These are phyloP conservation scores for Drosophila prosaltans DNA, from an alignment of 1,140 invertebrate genomes.

Conservation along the genomic window DNA sequence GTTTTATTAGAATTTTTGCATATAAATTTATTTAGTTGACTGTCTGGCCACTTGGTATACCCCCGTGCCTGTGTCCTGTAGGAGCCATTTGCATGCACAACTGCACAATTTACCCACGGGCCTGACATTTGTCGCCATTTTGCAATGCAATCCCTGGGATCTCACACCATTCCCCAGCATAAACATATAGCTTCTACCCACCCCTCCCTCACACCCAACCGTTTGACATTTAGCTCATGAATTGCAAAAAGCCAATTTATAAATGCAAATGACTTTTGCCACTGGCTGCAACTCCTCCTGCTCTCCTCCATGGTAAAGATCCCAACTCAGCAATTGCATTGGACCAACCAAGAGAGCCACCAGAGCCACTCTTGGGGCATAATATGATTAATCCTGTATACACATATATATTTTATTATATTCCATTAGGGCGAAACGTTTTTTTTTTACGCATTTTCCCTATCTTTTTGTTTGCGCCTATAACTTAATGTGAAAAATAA, in stretches of 20 bases:
- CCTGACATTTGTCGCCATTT: constrained; percentile 47
- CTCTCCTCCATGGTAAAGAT: constrained; percentile 21
- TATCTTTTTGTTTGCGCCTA: background rate
- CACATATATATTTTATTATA: constrained; percentile 46
- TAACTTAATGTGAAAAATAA: constrained; percentile 28
- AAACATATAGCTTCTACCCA: background rate
- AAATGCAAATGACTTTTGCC: constrained; percentile 79
- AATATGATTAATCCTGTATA: constrained; percentile 51
- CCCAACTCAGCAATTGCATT: constrained; percentile 40
- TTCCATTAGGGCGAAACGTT: constrained; percentile 40
- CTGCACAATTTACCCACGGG: constrained; percentile 62
- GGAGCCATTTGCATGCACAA: constrained; percentile 76
- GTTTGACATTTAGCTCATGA: constrained; percentile 73
- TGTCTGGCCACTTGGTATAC: constrained; percentile 8
- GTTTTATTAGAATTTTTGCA: constrained; percentile 59
- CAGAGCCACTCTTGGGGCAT: constrained; percentile 3
- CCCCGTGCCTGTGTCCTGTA: constrained; percentile 48
- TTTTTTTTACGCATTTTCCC: constrained; percentile 19
- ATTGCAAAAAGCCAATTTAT: constrained; percentile 82
- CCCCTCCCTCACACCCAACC: background rate
- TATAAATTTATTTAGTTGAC: constrained; percentile 59
- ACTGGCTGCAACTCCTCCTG: constrained; percentile 28
- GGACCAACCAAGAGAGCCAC: too few relatives aligned
- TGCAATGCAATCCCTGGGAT: constrained; percentile 2
- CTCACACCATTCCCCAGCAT: background rate